A percentile compares a stretch with the other conserved stretches of the same genome.
Evolutionary conservation across 2,797 vertebrate species (phyloP).

Genomic region (Pseudomugil gertrudae): DNA sequence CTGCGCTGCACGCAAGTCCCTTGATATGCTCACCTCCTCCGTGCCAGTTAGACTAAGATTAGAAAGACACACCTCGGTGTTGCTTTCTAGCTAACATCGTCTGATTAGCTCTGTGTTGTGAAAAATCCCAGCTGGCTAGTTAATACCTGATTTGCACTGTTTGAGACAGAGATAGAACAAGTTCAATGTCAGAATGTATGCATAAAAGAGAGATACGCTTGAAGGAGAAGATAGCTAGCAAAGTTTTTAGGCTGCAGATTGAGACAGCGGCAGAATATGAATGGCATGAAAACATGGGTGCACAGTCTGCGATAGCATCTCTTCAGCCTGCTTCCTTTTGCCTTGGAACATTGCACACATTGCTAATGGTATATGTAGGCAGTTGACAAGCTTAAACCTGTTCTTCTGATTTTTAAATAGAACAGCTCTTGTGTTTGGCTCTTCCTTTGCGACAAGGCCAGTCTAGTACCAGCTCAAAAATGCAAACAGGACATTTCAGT

Average conservation of each 20-base stretch:
- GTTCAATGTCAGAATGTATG: conserved; percentile 47
- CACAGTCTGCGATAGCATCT: conserved; percentile 79
- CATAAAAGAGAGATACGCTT: conserved; percentile 54
- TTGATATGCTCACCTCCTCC: conserved; percentile 69
- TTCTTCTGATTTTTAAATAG: conserved; percentile 77
- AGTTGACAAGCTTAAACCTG: conserved; percentile 76
- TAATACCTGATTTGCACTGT: conserved; percentile 53
- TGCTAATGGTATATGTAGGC: conserved; percentile 81
- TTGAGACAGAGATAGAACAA: conserved; percentile 43
- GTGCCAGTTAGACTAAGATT: conserved; percentile 49
- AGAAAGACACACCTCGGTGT: conserved; percentile 55
- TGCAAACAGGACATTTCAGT: conserved; percentile 77
- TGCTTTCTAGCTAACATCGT: conserved; percentile 22
- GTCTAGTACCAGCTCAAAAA: conserved; percentile 64
- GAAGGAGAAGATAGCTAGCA: conserved; percentile 55
- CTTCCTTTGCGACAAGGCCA: conserved; percentile 46
- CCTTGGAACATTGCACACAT: conserved; percentile 81
- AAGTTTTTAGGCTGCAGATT: conserved; percentile 40
- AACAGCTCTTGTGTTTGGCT: conserved; percentile 69
- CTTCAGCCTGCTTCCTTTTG: conserved; percentile 71
- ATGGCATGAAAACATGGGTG: conserved; percentile 69
- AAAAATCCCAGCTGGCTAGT: conserved; percentile 68
- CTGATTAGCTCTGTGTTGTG: conserved; percentile 40
- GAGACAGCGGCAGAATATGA: conserved; percentile 56
- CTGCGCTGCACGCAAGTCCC: conserved; percentile 76